Evolutionary conservation across 2,888 invertebrate genomes (phyloP).

Genomic region (Tenthredo scrophulariae): DNA sequence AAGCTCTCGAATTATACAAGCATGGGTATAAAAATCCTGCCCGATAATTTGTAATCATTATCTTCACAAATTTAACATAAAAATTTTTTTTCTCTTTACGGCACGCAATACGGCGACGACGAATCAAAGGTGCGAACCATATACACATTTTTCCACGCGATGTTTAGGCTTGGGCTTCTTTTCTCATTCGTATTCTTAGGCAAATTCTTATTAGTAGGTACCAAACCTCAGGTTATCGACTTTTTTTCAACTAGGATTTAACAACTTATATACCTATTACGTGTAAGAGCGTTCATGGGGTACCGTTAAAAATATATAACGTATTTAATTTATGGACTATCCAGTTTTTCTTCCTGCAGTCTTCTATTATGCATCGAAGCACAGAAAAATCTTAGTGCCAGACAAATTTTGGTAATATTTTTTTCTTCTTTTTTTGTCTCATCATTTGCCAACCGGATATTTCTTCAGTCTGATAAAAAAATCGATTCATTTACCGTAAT

Average conservation of each 20-base stretch:
- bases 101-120: neutral
- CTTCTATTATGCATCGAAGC: neutral
- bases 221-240: neutral
- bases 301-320: conserved; percentile 1
- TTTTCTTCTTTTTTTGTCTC: neutral
- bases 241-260: neutral
- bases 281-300: neutral
- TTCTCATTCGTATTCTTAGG: neutral
- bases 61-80: neutral
- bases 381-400: neutral
- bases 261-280: neutral
- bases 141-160: neutral
- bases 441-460: neutral
- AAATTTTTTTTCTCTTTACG: neutral
- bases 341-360: neutral
- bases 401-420: neutral
- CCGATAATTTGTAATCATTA: neutral
- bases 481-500: neutral
- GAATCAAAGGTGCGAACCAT: neutral
- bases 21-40: neutral
- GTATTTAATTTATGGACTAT: neutral
- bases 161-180: neutral
- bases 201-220: neutral
- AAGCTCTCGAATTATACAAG: neutral
- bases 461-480: neutral